Base-by-base conservation (phyloP, 2,888 invertebrate genomes). In the Phortica magna region DNA sequence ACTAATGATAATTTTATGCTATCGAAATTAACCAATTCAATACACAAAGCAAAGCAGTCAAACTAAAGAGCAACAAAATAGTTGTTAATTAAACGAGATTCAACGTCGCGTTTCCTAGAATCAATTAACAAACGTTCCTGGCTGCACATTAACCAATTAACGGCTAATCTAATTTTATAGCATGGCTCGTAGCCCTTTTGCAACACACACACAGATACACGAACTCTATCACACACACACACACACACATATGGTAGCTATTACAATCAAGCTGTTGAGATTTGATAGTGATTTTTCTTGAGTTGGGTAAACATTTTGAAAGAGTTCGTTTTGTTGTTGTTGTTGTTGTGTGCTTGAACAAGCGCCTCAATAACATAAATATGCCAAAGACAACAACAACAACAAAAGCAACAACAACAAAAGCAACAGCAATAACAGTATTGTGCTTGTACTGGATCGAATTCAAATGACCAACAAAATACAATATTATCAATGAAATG, bases 121-220 rank as follows among this genome's bases (percentile, higher is more conserved):
- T 86, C 85, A 86, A 86, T 86, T 86, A 86, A 86, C 85, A 83
- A 86, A 86, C 84, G 89, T 86, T 88, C 87, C 85, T 88, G 82
- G 87, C 85, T 86, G 89, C 85, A 86, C 85, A 86, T 86, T 88
- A 86, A 86, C 85, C 85, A 89, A 86, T 86, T 86, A 86, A 86
- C 89, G 89, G 87, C 86, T 86, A 88, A 86, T 86, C 85, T 86
- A 86, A 86, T 86, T 86, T 86, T 86, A 88, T 89, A 86, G 89
- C 55, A 41, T 22, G 61, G 22, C 59, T 19, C 17, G 17, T 61
- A 61, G 61, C 17, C 61, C 61, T 22, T 61, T 61, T 61, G 10
- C 61, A 10, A 59, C n/a, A 59, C 7, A 59, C 7, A 17, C n/a
- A 6, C 1, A 17, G 19, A 12, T 17, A 59, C n/a, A 14, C 14